These are phyloP conservation scores for Apantesis nais DNA, from an alignment of 2,888 invertebrate genomes.

Conservation along the genomic window DNA sequence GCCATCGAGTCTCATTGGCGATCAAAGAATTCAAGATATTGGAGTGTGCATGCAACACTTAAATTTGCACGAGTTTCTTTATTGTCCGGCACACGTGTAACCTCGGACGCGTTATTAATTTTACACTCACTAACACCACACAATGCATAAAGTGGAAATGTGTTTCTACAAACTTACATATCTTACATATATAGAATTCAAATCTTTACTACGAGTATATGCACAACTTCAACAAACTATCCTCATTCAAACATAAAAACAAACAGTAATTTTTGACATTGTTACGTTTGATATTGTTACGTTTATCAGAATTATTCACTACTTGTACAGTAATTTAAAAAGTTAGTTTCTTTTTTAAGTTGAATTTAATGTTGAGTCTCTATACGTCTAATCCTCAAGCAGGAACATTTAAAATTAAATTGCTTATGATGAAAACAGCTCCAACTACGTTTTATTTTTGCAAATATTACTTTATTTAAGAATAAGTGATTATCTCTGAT, in stretches of 20 bases:
- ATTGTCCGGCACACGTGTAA: conserved; percentile 69
- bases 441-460: background rate
- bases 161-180: background rate
- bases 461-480: conserved; percentile 7
- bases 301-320: background rate
- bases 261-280: too few relatives aligned
- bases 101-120: conserved; percentile 59
- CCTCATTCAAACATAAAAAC: background rate
- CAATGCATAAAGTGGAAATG: background rate
- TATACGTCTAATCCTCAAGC: conserved; percentile 15
- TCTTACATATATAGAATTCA: background rate
- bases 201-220: background rate
- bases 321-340: background rate
- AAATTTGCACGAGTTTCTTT: conserved; percentile 66
- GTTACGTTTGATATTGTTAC: background rate
- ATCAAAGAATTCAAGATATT: conserved; percentile 55
- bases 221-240: background rate
- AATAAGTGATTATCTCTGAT: conserved; percentile 7
- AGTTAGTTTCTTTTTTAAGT: conserved; percentile 15
- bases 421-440: conserved; percentile 6
- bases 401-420: conserved; percentile 11
- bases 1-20: conserved; percentile 42
- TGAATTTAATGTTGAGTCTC: conserved; percentile 20
- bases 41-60: conserved; percentile 49
- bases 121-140: conserved; percentile 17